These are phyloP conservation scores for Drosophila recens DNA, from an alignment of 2,888 invertebrate species.

Conservation along the genomic window DNA sequence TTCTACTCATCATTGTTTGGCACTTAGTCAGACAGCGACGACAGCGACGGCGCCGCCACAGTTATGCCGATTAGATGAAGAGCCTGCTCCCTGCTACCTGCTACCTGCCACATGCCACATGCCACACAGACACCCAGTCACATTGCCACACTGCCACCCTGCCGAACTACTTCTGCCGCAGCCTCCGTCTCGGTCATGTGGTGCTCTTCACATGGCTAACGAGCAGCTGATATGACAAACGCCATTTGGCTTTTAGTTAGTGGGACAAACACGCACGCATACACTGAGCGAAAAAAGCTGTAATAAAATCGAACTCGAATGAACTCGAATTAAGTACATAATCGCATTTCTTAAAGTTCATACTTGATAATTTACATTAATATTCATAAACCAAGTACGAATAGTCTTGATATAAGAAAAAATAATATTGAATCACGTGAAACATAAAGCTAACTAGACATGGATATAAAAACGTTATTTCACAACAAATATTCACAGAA, in stretches of 20 bases:
- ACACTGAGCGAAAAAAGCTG: constrained; percentile 10
- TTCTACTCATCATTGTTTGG: constrained; percentile 72
- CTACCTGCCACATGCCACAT: constrained; percentile 8
- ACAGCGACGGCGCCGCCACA: constrained; percentile 42
- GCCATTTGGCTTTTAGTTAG: constrained; percentile 74
- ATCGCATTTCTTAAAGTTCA: too few relatives aligned
- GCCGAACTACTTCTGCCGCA: neutral
- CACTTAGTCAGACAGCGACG: constrained; percentile 70
- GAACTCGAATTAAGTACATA: too few relatives aligned
- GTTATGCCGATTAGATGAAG: constrained; percentile 69
- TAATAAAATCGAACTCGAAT: too few relatives aligned
- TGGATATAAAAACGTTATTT: too few relatives aligned
- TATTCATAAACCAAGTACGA: too few relatives aligned
- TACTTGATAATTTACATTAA: too few relatives aligned
- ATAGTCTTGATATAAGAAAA: too few relatives aligned
- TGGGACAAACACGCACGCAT: constrained; percentile 32
- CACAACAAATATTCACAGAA: too few relatives aligned
- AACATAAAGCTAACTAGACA: too few relatives aligned
- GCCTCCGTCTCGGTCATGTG: constrained; percentile 11
- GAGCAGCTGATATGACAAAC: constrained; percentile 77
- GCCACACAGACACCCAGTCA: constrained; percentile 4
- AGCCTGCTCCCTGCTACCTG: constrained; percentile 18
- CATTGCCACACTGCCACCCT: neutral
- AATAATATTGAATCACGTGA: too few relatives aligned
- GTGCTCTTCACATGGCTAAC: constrained; percentile 62